These are phyloP conservation scores for Penelope pileata DNA, from an alignment of 2,113 vertebrate species.

Conservation along the genomic window DNA sequence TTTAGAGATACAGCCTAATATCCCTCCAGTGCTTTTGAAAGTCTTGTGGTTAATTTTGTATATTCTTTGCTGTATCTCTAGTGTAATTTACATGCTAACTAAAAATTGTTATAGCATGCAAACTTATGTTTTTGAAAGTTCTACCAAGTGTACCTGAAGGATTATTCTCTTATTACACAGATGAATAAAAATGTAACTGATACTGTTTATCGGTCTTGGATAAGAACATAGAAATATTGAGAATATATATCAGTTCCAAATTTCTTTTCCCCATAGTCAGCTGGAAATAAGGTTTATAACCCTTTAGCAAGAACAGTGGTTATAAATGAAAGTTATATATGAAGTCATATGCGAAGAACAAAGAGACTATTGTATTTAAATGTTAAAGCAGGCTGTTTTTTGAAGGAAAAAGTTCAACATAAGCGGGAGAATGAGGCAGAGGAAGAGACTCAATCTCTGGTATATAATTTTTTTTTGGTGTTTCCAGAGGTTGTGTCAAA, in stretches of 20 bases:
- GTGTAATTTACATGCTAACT: background rate
- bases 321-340: background rate
- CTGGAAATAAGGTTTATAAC: background rate
- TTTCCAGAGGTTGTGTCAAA: background rate
- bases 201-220: background rate
- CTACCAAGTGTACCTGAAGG: background rate
- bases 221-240: background rate
- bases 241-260: background rate
- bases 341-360: background rate
- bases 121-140: background rate
- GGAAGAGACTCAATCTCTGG: background rate
- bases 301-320: background rate
- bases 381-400: background rate
- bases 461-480: background rate
- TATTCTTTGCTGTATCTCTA: background rate
- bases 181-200: background rate
- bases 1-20: background rate
- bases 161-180: background rate
- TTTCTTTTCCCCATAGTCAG: too few relatives aligned
- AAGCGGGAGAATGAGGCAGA: background rate
- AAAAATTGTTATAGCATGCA: background rate
- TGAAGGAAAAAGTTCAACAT: background rate
- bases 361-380: background rate
- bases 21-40: background rate
- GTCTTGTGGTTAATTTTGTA: background rate